Percentiles rank a stretch among this genome's conserved stretches.
These are phyloP conservation scores for Rhombomys opimus DNA, from an alignment of 2,113 vertebrate species.

Conservation along the genomic window DNA sequence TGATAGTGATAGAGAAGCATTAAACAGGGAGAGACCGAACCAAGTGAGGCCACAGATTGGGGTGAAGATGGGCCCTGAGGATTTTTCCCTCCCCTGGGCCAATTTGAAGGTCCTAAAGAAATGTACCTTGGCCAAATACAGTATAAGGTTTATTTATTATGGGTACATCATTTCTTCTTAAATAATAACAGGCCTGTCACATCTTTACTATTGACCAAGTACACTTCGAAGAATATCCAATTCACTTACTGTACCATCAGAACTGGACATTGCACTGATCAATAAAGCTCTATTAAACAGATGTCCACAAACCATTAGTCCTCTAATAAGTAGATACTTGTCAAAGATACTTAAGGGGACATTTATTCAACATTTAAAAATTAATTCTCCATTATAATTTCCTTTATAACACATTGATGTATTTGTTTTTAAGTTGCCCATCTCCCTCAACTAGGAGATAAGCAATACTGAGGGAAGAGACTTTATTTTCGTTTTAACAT, in stretches of 20 bases:
- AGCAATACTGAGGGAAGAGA: slow-evolving; percentile 27
- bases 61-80: neutral
- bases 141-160: neutral
- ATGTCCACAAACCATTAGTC: neutral
- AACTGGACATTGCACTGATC: neutral
- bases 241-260: neutral
- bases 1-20: neutral
- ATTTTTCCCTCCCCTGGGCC: neutral
- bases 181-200: neutral
- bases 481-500: neutral
- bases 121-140: neutral
- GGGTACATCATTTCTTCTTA: neutral
- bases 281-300: slow-evolving; percentile 40
- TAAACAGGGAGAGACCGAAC: neutral
- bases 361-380: slow-evolving; percentile 29
- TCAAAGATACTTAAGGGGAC: slow-evolving; percentile 40
- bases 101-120: slow-evolving; percentile 18
- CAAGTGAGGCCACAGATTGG: neutral
- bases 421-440: neutral
- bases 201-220: neutral
- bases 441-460: neutral
- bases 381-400: slow-evolving; percentile 14
- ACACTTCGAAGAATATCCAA: neutral
- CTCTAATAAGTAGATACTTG: neutral
- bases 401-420: neutral